Evolutionary conservation across 2,797 vertebrate genomes (phyloP).

Genomic region (Lagocephalus sceleratus): DNA sequence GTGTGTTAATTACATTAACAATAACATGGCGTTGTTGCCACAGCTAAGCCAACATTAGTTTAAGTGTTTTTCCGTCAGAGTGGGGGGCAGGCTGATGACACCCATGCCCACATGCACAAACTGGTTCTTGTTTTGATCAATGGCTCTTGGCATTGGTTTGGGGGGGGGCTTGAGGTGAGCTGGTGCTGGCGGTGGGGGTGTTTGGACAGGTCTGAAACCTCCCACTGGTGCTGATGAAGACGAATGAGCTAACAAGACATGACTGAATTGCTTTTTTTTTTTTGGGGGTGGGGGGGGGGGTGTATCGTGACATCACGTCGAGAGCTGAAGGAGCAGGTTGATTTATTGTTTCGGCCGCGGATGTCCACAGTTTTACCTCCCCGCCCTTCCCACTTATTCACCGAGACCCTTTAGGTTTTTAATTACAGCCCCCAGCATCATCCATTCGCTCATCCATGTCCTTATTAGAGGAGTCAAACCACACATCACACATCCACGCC

Average conservation of each 20-base stretch:
- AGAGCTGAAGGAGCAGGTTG: conserved; percentile 62
- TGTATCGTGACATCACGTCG: conserved; percentile 55
- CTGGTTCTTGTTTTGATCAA: conserved; percentile 66
- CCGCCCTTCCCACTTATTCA: conserved; percentile 51
- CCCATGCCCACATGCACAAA: conserved; percentile 41
- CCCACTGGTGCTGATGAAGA: conserved; percentile 74
- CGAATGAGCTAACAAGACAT: conserved; percentile 77
- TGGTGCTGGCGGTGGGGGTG: conserved; percentile 19
- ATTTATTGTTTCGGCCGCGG: conserved; percentile 68
- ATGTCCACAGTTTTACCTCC: conserved; percentile 55
- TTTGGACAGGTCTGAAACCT: conserved; percentile 41
- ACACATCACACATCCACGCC: conserved; percentile 49
- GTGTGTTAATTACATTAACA: conserved; percentile 55
- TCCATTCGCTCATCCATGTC: conserved; percentile 55
- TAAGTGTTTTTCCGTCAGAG: conserved; percentile 28
- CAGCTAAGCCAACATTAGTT: conserved; percentile 39
- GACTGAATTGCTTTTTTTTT: conserved; percentile 74
- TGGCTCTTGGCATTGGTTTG: conserved; percentile 46
- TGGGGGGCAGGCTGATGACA: conserved; percentile 26
- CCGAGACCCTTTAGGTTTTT: conserved; percentile 58
- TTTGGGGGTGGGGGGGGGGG: conserved; percentile 33
- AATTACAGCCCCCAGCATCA: conserved; percentile 65
- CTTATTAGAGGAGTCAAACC: conserved; percentile 52
- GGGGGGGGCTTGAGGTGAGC: conserved; percentile 23
- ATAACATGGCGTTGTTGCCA: conserved; percentile 34